Conservation (phyloP, 37 sponge, comb jelly and placozoan species). For the Lycopodina hypogea region DNA sequence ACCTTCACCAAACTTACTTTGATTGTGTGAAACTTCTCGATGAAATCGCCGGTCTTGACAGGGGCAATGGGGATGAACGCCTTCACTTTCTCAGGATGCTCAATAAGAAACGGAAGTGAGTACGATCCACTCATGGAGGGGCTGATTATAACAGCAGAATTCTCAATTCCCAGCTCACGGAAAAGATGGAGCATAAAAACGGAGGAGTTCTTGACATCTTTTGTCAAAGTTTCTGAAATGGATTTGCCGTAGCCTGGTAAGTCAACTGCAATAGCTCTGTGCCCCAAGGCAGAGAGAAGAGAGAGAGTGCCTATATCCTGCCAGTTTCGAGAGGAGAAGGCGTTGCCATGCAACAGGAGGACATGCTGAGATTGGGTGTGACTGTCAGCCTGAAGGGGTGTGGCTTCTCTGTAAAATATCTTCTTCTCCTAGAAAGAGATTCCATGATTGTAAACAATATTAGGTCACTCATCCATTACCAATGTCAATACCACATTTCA, state of each 20-base stretch:
- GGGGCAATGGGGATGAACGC: slow-evolving; percentile 55
- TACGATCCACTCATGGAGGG: slow-evolving; percentile 58
- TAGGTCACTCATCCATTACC: too few species aligned
- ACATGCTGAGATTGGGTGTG: not conserved
- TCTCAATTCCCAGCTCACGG: not conserved
- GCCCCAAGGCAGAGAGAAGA: slow-evolving; percentile 27
- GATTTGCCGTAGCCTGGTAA: slow-evolving; percentile 22
- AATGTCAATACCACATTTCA: too few species aligned
- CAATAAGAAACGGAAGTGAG: slow-evolving; percentile 40
- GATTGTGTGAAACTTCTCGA: not conserved
- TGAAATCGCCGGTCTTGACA: not conserved
- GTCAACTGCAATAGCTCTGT: slow-evolving; percentile 45
- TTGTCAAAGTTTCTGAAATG: not conserved
- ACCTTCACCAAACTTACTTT: not conserved
- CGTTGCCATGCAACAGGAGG: slow-evolving; percentile 46
- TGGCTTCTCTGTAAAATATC: too few species aligned
- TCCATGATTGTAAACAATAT: too few species aligned
- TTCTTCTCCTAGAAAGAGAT: too few species aligned
- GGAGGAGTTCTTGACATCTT: not conserved
- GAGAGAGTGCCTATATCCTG: slow-evolving; percentile 18
- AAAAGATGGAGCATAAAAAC: slow-evolving; percentile 2
- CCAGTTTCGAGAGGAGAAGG: slow-evolving; percentile 44
- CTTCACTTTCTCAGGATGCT: slow-evolving; percentile 17
- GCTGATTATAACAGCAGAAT: slow-evolving; percentile 22
- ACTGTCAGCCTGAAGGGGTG: too few species aligned